These are phyloP conservation scores for Vulpes ferrilata DNA, from an alignment of 2,113 vertebrate species.

Conservation along the genomic window DNA sequence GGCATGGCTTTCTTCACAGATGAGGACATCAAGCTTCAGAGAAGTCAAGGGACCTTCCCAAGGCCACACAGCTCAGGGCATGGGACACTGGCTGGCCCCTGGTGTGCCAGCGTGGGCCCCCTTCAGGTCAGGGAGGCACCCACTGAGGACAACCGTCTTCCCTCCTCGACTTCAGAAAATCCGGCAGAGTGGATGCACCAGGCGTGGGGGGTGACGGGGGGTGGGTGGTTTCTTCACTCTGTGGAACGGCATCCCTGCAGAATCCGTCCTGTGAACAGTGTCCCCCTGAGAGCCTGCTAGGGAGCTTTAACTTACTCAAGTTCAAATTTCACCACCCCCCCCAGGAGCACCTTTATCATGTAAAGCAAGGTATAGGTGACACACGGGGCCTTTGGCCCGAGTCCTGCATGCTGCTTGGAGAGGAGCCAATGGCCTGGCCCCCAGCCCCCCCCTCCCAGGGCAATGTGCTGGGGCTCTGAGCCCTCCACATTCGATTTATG, in stretches of 20 bases:
- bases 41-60: neutral
- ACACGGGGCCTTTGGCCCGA: neutral
- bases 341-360: slow-evolving; percentile 64
- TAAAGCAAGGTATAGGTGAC: slow-evolving; percentile 32
- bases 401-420: neutral
- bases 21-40: neutral
- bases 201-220: neutral
- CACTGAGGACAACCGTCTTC: neutral
- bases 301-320: neutral
- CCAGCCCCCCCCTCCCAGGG: neutral
- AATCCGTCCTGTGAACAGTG: neutral
- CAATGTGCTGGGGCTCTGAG: neutral
- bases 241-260: neutral
- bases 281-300: neutral
- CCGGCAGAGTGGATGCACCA: neutral
- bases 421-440: neutral
- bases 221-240: neutral
- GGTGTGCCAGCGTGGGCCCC: neutral
- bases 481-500: fast-evolving
- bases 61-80: neutral
- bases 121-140: neutral
- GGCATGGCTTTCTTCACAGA: neutral
- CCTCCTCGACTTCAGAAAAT: neutral
- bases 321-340: slow-evolving; percentile 60
- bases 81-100: neutral